These are phyloP conservation scores for Amia ocellicauda DNA, from an alignment of 2,113 vertebrate species.

Conservation along the genomic window DNA sequence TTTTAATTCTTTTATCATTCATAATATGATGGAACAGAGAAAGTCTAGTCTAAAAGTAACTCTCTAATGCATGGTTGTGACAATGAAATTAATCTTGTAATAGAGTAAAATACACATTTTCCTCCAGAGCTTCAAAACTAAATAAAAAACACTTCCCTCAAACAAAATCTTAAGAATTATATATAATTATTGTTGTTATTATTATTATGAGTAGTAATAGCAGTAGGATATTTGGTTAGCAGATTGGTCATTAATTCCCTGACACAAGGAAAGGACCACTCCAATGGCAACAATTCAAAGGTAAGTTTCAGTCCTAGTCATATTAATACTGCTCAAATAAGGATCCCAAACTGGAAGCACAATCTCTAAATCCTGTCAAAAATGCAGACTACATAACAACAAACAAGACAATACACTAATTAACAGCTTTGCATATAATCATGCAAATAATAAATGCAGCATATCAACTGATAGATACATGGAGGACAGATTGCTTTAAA, in stretches of 20 bases:
- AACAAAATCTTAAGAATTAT: too few relatives aligned
- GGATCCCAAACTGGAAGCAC: slow-evolving; percentile 20
- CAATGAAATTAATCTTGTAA: not conserved
- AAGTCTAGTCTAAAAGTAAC: not conserved
- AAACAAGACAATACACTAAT: slow-evolving; percentile 48
- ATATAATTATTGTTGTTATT: too few relatives aligned
- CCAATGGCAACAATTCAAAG: too few relatives aligned
- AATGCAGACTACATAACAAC: slow-evolving; percentile 36
- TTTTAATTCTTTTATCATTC: slow-evolving; percentile 63
- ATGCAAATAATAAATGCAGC: slow-evolving; percentile 36
- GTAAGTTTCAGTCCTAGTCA: not conserved
- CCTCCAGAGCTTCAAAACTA: too few relatives aligned
- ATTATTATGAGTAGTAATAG: too few relatives aligned
- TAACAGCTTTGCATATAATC: slow-evolving; percentile 49
- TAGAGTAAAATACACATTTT: too few relatives aligned
- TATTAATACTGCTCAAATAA: slow-evolving; percentile 9
- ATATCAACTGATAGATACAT: slow-evolving; percentile 38
- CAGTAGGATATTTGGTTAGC: too few relatives aligned
- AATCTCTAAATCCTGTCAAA: slow-evolving; percentile 42
- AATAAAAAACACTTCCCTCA: too few relatives aligned
- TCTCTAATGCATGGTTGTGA: not conserved
- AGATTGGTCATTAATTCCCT: slow-evolving; percentile 4
- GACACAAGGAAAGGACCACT: not conserved
- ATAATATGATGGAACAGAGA: not conserved
- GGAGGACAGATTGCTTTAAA: slow-evolving; percentile 26